Percentiles rank a stretch among this genome's conserved stretches.
phyloP scores from a whole-genome alignment of 1,140 invertebrate genomes.

The Papilio xuthus region DNA sequence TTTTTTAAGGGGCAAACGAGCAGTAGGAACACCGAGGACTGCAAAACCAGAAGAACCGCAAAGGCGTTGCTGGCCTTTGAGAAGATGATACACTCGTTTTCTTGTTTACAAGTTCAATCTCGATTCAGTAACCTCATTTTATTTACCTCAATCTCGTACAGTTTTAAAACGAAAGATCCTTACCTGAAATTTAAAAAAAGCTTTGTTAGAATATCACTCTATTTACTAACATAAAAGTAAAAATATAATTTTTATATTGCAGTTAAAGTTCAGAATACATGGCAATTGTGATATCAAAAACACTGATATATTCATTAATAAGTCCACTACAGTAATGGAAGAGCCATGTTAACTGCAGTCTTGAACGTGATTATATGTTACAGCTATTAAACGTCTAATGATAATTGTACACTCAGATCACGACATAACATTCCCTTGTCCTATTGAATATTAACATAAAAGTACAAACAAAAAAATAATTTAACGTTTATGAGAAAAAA shows the following conservation, averaged over 20 bases:
- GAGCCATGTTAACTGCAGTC: constrained; percentile 41
- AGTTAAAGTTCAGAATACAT: background rate
- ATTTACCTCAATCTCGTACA: background rate
- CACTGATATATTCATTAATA: constrained; percentile 10
- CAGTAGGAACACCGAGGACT: too few species aligned
- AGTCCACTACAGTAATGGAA: constrained; percentile 34
- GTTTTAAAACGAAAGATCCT: constrained; percentile 5
- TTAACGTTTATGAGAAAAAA: background rate
- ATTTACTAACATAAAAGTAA: background rate
- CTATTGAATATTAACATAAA: background rate
- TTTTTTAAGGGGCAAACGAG: too few species aligned
- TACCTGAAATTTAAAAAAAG: constrained; percentile 15
- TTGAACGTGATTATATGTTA: constrained; percentile 38
- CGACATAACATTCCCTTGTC: background rate
- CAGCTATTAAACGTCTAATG: constrained; percentile 40
- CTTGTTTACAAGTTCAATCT: too few species aligned
- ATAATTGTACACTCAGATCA: constrained; percentile 7
- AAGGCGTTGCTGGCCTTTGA: too few species aligned
- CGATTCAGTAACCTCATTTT: background rate
- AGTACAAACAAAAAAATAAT: background rate
- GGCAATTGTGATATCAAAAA: background rate
- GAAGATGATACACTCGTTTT: too few species aligned
- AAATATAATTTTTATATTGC: background rate
- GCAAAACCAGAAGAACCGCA: too few species aligned
- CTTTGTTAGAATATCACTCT: background rate